These are phyloP conservation scores for Automeris io DNA, from an alignment of 2,888 invertebrate genomes.

Conservation along the genomic window DNA sequence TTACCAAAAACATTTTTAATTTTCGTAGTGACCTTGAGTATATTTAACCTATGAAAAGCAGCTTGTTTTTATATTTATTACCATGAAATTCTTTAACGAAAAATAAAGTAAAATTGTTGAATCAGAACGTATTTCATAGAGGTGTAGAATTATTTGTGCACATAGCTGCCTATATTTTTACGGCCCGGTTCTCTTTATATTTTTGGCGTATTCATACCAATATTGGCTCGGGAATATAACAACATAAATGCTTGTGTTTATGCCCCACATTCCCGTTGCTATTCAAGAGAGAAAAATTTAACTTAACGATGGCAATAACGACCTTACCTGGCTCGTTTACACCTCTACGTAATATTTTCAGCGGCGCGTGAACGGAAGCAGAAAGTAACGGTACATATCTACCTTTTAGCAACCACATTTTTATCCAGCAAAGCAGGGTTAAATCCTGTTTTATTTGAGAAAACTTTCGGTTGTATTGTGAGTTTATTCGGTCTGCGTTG, in stretches of 20 bases:
- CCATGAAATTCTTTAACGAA: too few species aligned
- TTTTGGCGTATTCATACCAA: constrained; percentile 35
- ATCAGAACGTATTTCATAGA: background rate
- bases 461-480: constrained; percentile 24
- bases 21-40: too few species aligned
- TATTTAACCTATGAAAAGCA: too few species aligned
- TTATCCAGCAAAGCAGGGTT: constrained; percentile 28
- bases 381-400: constrained; percentile 38
- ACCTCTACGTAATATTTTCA: constrained; percentile 55
- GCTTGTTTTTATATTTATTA: too few species aligned
- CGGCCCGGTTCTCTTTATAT: constrained; percentile 16
- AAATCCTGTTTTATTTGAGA: constrained; percentile 32
- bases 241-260: constrained; percentile 55
- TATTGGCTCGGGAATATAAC: constrained; percentile 49
- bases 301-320: constrained; percentile 62
- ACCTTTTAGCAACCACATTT: constrained; percentile 33
- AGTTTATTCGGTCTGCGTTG: constrained; percentile 16
- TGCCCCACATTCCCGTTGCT: constrained; percentile 47
- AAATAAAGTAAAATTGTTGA: background rate
- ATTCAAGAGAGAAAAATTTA: constrained; percentile 61
- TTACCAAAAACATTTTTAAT: background rate
- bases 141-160: constrained; percentile 12
- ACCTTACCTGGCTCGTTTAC: constrained; percentile 52
- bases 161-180: constrained; percentile 14
- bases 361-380: constrained; percentile 45